phyloP scores from a whole-genome alignment of 2,888 invertebrate species.

The Meteorus cinctellus region DNA sequence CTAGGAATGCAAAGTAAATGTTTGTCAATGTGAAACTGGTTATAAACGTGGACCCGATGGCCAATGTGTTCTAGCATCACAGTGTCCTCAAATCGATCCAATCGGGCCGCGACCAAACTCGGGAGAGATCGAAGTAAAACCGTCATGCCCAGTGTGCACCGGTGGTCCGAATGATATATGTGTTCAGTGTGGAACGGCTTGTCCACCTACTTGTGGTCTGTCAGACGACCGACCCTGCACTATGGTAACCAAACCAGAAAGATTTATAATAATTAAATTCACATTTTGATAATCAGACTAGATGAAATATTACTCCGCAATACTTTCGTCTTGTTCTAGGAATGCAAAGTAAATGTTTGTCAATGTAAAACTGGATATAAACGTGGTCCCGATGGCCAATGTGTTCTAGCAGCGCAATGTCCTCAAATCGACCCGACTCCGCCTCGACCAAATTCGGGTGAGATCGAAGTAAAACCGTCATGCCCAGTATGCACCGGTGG shows the following conservation, averaged over 20 bases:
- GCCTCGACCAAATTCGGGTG: too few relatives aligned
- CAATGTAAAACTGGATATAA: not conserved
- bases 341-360: too few relatives aligned
- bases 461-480: too few relatives aligned
- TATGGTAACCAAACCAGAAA: not conserved
- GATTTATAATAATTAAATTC: too few relatives aligned
- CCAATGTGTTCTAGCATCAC: not conserved
- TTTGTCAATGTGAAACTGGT: not conserved
- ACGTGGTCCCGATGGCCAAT: not conserved
- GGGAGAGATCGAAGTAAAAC: too few relatives aligned
- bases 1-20: not conserved
- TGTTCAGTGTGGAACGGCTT: not conserved
- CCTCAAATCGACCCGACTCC: not conserved
- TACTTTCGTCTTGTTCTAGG: not conserved
- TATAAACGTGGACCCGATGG: not conserved
- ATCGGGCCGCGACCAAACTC: too few relatives aligned
- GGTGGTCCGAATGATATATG: conserved; percentile 4
- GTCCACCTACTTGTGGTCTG: not conserved
- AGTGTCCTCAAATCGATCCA: not conserved
- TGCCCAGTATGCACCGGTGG: conserved; percentile 18
- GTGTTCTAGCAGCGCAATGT: not conserved
- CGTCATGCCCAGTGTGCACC: conserved; percentile 1
- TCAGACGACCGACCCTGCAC: not conserved
- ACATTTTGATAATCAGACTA: too few relatives aligned
- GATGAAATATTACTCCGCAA: too few relatives aligned